These are phyloP conservation scores for Frankliniella intonsa DNA, from an alignment of 2,888 invertebrate species.

Conservation along the genomic window DNA sequence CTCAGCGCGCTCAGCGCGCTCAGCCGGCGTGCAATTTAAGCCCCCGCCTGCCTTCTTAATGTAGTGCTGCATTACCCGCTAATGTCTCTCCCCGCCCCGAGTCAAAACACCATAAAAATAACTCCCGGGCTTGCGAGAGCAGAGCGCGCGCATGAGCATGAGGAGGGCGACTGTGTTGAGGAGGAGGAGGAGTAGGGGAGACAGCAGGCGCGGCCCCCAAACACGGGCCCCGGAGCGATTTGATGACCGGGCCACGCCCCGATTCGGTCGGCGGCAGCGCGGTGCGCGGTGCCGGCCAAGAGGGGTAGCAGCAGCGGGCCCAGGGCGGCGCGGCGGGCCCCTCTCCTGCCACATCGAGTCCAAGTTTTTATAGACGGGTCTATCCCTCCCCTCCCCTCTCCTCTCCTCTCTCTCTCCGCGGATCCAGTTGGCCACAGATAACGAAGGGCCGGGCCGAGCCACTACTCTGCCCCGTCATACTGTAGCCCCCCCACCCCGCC, in stretches of 20 bases:
- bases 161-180: too few relatives aligned
- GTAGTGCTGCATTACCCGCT: constrained; percentile 22
- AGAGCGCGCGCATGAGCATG: too few relatives aligned
- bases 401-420: neutral
- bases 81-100: neutral
- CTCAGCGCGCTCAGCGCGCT: neutral
- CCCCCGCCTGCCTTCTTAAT: constrained; percentile 1
- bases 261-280: neutral
- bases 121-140: neutral
- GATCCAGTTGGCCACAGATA: neutral
- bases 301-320: too few relatives aligned
- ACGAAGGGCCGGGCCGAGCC: neutral
- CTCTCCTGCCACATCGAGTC: neutral
- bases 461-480: neutral
- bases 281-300: neutral
- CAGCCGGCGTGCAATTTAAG: neutral
- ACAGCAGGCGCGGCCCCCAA: neutral
- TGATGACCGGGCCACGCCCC: neutral
- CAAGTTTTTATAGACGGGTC: neutral
- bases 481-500: neutral
- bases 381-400: neutral
- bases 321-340: neutral
- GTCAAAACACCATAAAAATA: constrained; percentile 23
- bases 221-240: neutral
- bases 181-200: neutral